Evolutionary conservation across 2,888 invertebrate genomes (phyloP), one percentile per base, ranked within the genome.

Genomic region (Sminthurides aquaticus): DNA sequence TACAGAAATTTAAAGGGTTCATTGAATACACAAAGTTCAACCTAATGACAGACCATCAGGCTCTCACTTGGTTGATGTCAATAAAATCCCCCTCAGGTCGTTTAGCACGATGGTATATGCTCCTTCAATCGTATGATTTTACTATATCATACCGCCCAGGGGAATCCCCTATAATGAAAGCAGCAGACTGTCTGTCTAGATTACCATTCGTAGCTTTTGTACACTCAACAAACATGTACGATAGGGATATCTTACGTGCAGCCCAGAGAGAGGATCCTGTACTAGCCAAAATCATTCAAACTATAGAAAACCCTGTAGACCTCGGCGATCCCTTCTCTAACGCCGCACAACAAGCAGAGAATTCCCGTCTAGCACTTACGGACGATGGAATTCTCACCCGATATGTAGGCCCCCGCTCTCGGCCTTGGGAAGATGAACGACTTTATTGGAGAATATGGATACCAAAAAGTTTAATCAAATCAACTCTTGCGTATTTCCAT

Each of bases 21-120:
- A 56, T 74, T 3, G 69, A 68, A 24, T 70, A 69, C 1, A 57
- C 58, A 55, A 34, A 57, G 34, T 75, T 75, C 34, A n/a, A 49
- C 8, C n/a, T 74, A 0, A 49, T 67, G 26, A 75, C 74, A 1
- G 73, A 75, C 55, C 70, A 71, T 34, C 55, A 65, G 18, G 68
- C 67, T 5, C 57, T 70, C 11, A 29, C 54, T 1, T 72, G 52
- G 79, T 69, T 82, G 2, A 69, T 79, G 67, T 71, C 74, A 0
- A 49, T 79, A 2, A 79, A 79, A 65, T 75, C 79, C 3, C 78
- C 78, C 0, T 75, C 76, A 20, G 79, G 79, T 15, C 66, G 80
- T 34, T 67, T 82, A 0, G 78, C 77, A 0, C 68, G 81, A 49
- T 82, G 81, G 81, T 78, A 78, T 0, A 55, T 81, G 8, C 66